These are phyloP conservation scores for Leptoteleia sp. DNA, from an alignment of 1,140 invertebrate species.

Conservation along the genomic window DNA sequence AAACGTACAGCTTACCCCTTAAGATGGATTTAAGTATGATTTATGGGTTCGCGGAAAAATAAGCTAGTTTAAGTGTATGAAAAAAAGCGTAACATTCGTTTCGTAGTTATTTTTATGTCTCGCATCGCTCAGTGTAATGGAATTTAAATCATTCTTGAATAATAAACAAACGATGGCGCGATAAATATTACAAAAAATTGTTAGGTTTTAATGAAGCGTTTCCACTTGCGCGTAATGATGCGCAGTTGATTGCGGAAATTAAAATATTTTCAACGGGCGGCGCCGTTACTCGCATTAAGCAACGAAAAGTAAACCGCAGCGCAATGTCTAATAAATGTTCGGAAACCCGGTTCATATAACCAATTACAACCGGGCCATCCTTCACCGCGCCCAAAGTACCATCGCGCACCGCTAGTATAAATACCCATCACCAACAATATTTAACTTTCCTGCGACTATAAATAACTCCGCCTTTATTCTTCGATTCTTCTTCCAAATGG, in stretches of 20 bases:
- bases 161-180: too few species aligned
- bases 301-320: not conserved
- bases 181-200: not conserved
- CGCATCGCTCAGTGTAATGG: not conserved
- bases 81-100: conserved; percentile 36
- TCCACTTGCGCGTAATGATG: too few species aligned
- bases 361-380: conserved; percentile 12
- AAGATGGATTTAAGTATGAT: conserved; percentile 48
- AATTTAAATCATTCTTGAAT: not conserved
- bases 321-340: not conserved
- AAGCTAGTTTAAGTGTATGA: conserved; percentile 40
- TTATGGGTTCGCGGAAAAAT: conserved; percentile 27
- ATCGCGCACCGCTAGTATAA: conserved; percentile 1
- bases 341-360: conserved; percentile 2
- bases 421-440: conserved; percentile 21
- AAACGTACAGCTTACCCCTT: conserved; percentile 30
- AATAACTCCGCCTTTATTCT: conserved; percentile 19
- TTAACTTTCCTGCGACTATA: conserved; percentile 3
- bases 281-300: too few species aligned
- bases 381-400: conserved; percentile 4
- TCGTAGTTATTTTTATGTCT: conserved; percentile 13
- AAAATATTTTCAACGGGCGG: too few species aligned
- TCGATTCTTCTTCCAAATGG: conserved; percentile 5
- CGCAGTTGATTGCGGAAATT: too few species aligned
- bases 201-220: not conserved